Evolutionary conservation across 2,113 vertebrate genomes (phyloP).

Genomic region (Pterocles orientalis): DNA sequence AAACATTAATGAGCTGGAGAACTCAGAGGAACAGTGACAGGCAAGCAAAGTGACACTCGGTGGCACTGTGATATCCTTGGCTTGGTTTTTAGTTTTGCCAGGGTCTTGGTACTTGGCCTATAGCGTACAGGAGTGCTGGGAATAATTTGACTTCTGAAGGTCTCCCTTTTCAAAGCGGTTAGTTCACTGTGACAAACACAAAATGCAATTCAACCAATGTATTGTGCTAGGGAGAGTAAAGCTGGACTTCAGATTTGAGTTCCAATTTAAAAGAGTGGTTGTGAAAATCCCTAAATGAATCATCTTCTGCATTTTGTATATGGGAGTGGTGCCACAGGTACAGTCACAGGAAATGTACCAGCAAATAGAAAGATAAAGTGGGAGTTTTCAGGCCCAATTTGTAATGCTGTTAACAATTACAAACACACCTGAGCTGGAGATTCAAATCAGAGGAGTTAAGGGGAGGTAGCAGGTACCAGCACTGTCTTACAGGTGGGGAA

Average conservation of each 20-base stretch:
- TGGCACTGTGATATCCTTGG: not conserved
- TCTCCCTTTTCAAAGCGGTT: not conserved
- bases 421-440: not conserved
- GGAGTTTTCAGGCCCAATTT: not conserved
- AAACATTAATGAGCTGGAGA: not conserved
- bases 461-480: too few relatives aligned
- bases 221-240: not conserved
- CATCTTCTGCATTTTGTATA: not conserved
- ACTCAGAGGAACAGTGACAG: not conserved
- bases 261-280: not conserved
- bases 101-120: not conserved
- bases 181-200: not conserved
- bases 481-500: not conserved
- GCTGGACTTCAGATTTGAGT: not conserved
- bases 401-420: not conserved
- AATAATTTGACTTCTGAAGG: constrained; percentile 28
- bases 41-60: not conserved
- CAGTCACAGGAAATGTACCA: not conserved
- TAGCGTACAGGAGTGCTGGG: not conserved
- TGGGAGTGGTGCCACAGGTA: not conserved
- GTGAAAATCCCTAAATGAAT: not conserved
- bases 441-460: not conserved
- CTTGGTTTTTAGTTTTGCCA: not conserved
- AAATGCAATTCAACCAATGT: constrained; percentile 38
- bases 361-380: not conserved